These are phyloP conservation scores for Polypedilum vanderplanki DNA, from an alignment of 1,140 invertebrate genomes.

Conservation along the genomic window DNA sequence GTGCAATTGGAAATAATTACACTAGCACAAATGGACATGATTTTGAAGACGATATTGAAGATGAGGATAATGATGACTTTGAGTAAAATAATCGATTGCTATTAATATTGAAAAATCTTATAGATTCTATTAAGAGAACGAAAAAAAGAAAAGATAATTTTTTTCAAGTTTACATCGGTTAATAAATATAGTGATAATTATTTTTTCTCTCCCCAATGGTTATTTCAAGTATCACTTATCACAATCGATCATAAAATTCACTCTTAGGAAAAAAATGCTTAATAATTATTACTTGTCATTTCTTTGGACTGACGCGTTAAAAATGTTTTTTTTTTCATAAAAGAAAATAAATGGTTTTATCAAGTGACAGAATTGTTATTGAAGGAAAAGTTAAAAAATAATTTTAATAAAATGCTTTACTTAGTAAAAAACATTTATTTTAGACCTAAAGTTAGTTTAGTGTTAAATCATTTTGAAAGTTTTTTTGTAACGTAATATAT, in stretches of 20 bases:
- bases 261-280: neutral
- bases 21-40: neutral
- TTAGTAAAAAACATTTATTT: neutral
- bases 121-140: neutral
- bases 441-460: neutral
- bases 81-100: neutral
- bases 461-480: neutral
- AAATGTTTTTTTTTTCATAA: too few relatives aligned
- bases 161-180: neutral
- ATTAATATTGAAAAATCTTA: neutral
- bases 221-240: neutral
- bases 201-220: neutral
- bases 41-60: conserved; percentile 8
- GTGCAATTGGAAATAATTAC: neutral
- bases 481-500: neutral
- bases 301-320: too few relatives aligned
- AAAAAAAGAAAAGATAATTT: neutral
- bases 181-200: neutral
- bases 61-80: conserved; percentile 18
- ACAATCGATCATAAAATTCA: neutral
- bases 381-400: neutral
- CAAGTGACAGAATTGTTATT: too few relatives aligned
- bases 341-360: too few relatives aligned
- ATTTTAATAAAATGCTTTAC: neutral
- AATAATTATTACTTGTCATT: too few relatives aligned